Conservation (phyloP, 1,140 invertebrate species). For the Brachionus rotundiformis region DNA sequence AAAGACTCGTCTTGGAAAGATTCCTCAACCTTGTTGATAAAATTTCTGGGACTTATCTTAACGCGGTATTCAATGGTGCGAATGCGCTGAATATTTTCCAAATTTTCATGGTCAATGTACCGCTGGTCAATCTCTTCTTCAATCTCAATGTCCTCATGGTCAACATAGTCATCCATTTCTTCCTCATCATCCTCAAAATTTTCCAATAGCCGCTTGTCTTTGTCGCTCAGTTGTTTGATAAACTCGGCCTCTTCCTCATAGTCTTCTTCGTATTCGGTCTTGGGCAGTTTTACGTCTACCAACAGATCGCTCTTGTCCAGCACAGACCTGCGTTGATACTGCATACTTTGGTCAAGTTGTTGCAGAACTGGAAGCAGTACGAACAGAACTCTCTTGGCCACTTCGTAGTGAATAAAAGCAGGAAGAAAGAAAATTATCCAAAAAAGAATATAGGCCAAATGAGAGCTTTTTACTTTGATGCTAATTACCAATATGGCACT, state of each 20-base stretch:
- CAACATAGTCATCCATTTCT: constrained; percentile 18
- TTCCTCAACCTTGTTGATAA: constrained; percentile 22
- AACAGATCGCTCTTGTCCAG: constrained; percentile 24
- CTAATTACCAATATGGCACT: background rate
- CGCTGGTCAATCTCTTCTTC: background rate
- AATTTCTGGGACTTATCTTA: background rate
- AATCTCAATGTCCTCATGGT: constrained; percentile 28
- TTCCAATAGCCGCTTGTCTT: constrained; percentile 20
- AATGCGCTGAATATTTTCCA: constrained; percentile 8
- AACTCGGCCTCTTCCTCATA: constrained; percentile 29
- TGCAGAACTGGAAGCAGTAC: constrained; percentile 22
- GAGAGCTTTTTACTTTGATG: constrained; percentile 33
- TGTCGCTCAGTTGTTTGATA: background rate
- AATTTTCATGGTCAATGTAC: background rate
- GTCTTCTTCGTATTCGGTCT: background rate
- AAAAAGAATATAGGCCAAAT: constrained; percentile 47
- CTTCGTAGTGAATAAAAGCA: constrained; percentile 29
- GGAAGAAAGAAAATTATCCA: constrained; percentile 48
- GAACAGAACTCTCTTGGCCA: background rate
- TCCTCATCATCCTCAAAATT: constrained; percentile 8
- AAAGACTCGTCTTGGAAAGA: background rate
- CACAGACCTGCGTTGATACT: constrained; percentile 43
- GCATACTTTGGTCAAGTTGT: constrained; percentile 44
- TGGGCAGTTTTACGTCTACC: constrained; percentile 36
- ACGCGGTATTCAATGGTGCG: background rate